Percentiles rank a stretch among this genome's conserved stretches.
These are phyloP conservation scores for Stratiomys singularior DNA, from an alignment of 2,888 invertebrate genomes.

Conservation along the genomic window DNA sequence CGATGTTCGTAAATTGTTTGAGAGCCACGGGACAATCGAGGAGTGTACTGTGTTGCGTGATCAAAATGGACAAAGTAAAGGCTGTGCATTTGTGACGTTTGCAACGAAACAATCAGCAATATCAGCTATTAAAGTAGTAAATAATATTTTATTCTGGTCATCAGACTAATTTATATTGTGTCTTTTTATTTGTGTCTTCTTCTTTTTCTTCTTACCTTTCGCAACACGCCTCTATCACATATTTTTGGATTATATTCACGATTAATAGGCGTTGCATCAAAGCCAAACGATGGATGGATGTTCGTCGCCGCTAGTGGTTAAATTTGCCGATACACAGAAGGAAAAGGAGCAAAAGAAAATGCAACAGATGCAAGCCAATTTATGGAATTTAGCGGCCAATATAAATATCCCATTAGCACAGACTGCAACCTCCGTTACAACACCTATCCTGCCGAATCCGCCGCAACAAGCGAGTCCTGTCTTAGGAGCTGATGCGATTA, in stretches of 20 bases:
- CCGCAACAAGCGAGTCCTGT: constrained; percentile 65
- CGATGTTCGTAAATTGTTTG: constrained; percentile 93
- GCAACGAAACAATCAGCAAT: constrained; percentile 97
- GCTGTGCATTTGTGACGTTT: constrained; percentile 99
- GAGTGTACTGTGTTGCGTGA: constrained; percentile 98
- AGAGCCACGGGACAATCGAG: constrained; percentile 94
- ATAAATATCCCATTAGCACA: constrained; percentile 67
- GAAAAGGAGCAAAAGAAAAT: constrained; percentile 98
- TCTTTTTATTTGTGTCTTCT: constrained; percentile 11
- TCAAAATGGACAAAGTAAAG: constrained; percentile 94
- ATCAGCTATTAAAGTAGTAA: constrained; percentile 89
- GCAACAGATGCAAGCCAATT: constrained; percentile 92
- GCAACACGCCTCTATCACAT: neutral
- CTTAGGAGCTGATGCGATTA: constrained; percentile 66
- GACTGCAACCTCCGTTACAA: constrained; percentile 67
- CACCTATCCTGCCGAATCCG: constrained; percentile 66
- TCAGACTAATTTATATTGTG: neutral
- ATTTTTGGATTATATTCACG: neutral
- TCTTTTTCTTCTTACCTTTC: constrained; percentile 5
- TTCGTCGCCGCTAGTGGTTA: constrained; percentile 96
- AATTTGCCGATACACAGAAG: constrained; percentile 99
- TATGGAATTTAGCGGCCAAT: constrained; percentile 83
- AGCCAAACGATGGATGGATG: constrained; percentile 99
- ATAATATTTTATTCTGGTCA: constrained; percentile 31
- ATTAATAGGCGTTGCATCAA: constrained; percentile 82